A percentile compares a stretch with the other conserved stretches of the same genome.
Evolutionary conservation across 2,797 vertebrate genomes (phyloP).

Genomic region (Knipowitschia caucasica): DNA sequence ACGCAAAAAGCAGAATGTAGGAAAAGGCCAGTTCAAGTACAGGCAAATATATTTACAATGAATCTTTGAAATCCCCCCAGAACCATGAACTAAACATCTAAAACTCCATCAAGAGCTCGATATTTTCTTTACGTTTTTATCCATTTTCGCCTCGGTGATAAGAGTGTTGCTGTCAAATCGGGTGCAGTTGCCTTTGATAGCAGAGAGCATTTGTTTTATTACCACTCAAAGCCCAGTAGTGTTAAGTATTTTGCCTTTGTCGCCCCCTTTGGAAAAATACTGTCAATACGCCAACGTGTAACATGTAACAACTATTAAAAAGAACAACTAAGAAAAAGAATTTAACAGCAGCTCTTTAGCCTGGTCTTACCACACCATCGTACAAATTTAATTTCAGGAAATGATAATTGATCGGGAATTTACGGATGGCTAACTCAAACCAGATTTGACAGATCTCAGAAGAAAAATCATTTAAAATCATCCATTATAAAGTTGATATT

Average conservation of each 20-base stretch:
- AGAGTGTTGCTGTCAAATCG: conserved; percentile 12
- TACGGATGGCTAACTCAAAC: too few species aligned
- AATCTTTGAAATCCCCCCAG: conserved; percentile 2
- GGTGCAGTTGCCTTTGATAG: conserved; percentile 10
- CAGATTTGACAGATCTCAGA: too few species aligned
- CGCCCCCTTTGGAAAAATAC: conserved; percentile 29
- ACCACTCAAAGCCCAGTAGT: conserved; percentile 8
- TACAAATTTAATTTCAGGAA: too few species aligned
- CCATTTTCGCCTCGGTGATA: conserved; percentile 9
- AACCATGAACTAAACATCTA: conserved; percentile 12
- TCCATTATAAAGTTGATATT: too few species aligned
- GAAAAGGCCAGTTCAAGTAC: conserved; percentile 48
- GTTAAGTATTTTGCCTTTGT: not conserved
- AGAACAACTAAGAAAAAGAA: too few species aligned
- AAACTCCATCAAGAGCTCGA: conserved; percentile 37
- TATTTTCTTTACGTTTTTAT: not conserved
- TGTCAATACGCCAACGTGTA: conserved; percentile 20
- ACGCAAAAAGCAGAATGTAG: conserved; percentile 18
- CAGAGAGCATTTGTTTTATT: not conserved
- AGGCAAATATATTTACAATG: conserved; percentile 12
- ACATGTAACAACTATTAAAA: too few species aligned
- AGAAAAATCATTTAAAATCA: too few species aligned
- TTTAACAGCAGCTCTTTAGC: too few species aligned
- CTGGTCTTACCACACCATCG: too few species aligned
- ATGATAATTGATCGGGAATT: too few species aligned